Percentiles rank a stretch among this genome's conserved stretches.
These are phyloP conservation scores for Drosophila guanche DNA, from an alignment of 1,140 invertebrate species.

Conservation along the genomic window DNA sequence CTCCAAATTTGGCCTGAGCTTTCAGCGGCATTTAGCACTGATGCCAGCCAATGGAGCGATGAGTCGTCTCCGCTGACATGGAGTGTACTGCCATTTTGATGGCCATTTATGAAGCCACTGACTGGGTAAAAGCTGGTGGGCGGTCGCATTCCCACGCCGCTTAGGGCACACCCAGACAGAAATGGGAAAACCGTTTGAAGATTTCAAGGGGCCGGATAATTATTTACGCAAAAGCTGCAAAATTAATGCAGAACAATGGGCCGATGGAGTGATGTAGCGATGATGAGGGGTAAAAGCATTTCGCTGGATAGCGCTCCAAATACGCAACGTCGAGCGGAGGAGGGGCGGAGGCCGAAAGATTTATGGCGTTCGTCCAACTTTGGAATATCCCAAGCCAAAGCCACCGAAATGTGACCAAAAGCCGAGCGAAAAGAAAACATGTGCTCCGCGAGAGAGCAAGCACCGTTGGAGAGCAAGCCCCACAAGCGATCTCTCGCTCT, in stretches of 20 bases:
- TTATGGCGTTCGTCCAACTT: constrained; percentile 58
- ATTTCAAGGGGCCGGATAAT: constrained; percentile 34
- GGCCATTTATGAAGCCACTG: constrained; percentile 16
- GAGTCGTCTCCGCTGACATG: constrained; percentile 2
- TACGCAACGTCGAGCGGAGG: constrained; percentile 3
- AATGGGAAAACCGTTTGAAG: constrained; percentile 30
- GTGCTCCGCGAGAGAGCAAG: constrained; percentile 47
- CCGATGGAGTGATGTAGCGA: constrained; percentile 1
- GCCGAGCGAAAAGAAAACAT: constrained; percentile 63
- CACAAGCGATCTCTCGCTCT: constrained; percentile 2
- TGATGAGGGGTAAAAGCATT: constrained; percentile 59
- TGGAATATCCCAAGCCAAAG: constrained; percentile 65
- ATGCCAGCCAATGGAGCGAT: constrained; percentile 22
- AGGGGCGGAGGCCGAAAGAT: constrained; percentile 41
- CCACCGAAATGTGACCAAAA: not conserved
- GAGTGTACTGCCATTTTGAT: not conserved
- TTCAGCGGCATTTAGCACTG: constrained; percentile 29
- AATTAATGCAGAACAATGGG: constrained; percentile 72
- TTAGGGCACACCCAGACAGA: constrained; percentile 28
- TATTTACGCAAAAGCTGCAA: constrained; percentile 65
- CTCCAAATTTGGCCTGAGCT: constrained; percentile 38
- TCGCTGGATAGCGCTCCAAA: constrained; percentile 52
- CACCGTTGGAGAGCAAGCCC: not conserved
- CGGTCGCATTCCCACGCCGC: constrained; percentile 32
- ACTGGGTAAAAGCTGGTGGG: constrained; percentile 22